Evolutionary conservation across 2,113 vertebrate species (phyloP).

Genomic region (Hoplias malabaricus): DNA sequence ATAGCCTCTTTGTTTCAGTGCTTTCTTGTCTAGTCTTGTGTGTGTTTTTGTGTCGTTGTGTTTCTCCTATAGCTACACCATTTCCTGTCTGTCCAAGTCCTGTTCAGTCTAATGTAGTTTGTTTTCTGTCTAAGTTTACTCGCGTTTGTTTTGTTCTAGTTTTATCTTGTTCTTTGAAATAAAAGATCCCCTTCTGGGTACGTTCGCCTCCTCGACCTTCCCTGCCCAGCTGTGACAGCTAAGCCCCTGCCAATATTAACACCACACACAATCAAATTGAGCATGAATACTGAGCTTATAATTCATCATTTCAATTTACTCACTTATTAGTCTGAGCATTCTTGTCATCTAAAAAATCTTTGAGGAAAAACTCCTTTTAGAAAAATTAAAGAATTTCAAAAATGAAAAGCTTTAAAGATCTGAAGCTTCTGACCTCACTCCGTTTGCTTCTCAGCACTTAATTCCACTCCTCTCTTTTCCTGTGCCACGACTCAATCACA

Average conservation of each 20-base stretch:
- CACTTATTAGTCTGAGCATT: background rate
- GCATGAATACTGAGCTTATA: background rate
- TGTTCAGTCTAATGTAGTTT: no score
- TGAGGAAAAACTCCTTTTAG: background rate
- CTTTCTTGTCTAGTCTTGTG: no score
- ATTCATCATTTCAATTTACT: background rate
- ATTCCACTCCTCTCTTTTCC: conserved; percentile 1
- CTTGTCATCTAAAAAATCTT: background rate
- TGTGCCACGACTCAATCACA: background rate
- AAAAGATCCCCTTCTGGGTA: no score
- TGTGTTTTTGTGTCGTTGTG: no score
- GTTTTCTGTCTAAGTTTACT: no score
- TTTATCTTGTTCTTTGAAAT: no score
- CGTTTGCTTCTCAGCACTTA: background rate
- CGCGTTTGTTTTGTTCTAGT: no score
- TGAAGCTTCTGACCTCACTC: background rate
- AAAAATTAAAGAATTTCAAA: background rate
- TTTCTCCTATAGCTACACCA: no score
- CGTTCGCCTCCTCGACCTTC: no score
- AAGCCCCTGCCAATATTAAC: background rate
- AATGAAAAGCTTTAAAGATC: background rate
- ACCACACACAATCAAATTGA: background rate
- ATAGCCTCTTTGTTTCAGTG: no score
- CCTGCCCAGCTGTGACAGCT: background rate
- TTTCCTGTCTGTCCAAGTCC: no score